phyloP scores from a whole-genome alignment of 23 tunicate species.

The Trididemnum nubilum region DNA sequence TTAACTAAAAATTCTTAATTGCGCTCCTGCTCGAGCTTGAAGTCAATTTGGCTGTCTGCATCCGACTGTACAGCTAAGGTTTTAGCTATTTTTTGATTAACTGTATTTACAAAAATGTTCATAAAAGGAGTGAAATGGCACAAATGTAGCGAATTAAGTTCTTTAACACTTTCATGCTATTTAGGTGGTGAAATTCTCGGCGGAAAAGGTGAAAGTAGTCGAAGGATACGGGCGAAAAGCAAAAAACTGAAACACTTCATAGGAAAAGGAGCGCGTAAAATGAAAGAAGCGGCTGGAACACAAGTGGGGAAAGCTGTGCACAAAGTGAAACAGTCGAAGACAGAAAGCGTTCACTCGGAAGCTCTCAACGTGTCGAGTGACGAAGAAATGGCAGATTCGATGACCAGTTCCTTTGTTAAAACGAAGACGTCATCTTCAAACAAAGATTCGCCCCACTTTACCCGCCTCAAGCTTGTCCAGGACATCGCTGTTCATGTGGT shows the following conservation, averaged over 20 bases:
- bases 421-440: conserved; percentile 67
- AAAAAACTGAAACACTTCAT: conserved; percentile 65
- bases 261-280: conserved; percentile 64
- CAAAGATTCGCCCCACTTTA: conserved; percentile 78
- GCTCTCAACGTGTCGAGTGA: conserved; percentile 85
- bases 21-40: no score
- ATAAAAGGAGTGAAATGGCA: no score
- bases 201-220: conserved; percentile 24
- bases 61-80: no score
- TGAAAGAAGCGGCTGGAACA: conserved; percentile 63
- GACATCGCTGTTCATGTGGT: conserved; percentile 95
- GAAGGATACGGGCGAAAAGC: conserved; percentile 53
- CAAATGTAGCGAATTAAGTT: no score
- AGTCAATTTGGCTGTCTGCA: no score
- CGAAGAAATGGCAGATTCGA: conserved; percentile 67
- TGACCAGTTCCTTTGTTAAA: conserved; percentile 53
- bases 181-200: conserved; percentile 56
- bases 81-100: no score
- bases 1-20: no score
- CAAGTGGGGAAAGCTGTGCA: conserved; percentile 86
- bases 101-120: no score
- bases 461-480: conserved; percentile 66
- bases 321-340: conserved; percentile 75
- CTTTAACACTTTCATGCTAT: no score
- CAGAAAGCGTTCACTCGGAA: conserved; percentile 43